These are phyloP conservation scores for Archocentrus centrarchus DNA, from an alignment of 2,113 vertebrate genomes.

Conservation along the genomic window DNA sequence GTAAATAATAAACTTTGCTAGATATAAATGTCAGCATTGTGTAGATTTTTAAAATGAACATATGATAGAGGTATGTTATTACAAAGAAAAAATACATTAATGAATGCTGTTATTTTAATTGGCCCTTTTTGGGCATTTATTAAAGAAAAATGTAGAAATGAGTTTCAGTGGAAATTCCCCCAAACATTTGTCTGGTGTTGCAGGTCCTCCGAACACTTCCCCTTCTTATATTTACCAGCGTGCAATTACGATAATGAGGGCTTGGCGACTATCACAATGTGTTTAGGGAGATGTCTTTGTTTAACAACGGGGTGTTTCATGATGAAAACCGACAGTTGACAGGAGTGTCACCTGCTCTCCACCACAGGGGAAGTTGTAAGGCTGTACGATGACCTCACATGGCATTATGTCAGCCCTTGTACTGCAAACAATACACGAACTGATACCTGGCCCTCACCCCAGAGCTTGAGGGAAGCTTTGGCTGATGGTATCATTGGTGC, in stretches of 20 bases:
- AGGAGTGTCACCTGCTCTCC: slow-evolving; percentile 84
- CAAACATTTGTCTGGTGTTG: not conserved
- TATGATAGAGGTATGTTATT: not conserved
- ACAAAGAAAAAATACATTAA: not conserved
- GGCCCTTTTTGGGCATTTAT: not conserved
- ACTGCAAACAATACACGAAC: slow-evolving; percentile 87
- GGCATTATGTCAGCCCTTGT: slow-evolving; percentile 86
- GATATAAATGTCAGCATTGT: not conserved
- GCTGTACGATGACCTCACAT: slow-evolving; percentile 86
- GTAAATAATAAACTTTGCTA: not conserved
- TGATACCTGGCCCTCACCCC: slow-evolving; percentile 76
- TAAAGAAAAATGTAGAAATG: not conserved
- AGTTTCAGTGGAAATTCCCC: slow-evolving; percentile 20
- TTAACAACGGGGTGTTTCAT: slow-evolving; percentile 24
- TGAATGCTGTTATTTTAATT: not conserved
- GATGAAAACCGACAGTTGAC: slow-evolving; percentile 70
- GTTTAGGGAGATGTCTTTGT: slow-evolving; percentile 20
- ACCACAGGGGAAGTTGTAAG: slow-evolving; percentile 81
- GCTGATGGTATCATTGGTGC: slow-evolving; percentile 73
- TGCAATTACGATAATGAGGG: not conserved
- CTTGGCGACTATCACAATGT: not conserved
- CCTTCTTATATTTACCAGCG: slow-evolving; percentile 22
- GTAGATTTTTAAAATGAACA: not conserved
- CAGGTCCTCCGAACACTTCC: slow-evolving; percentile 21
- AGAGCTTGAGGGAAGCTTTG: slow-evolving; percentile 73